Evolutionary conservation across 2,888 invertebrate genomes (phyloP).

Genomic region (Torymus tubicola): DNA sequence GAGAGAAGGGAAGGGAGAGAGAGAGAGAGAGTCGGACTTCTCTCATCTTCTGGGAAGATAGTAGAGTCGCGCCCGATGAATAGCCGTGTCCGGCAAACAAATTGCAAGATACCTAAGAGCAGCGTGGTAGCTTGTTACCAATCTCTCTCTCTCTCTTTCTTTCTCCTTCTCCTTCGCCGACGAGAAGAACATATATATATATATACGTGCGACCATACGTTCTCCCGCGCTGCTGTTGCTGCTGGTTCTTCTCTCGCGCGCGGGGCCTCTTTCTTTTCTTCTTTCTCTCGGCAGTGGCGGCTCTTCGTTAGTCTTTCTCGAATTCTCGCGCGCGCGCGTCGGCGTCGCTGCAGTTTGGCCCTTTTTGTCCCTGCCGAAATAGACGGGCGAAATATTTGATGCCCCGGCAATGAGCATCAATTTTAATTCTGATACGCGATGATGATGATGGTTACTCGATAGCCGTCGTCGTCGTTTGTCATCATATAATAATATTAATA

Average conservation of each 20-base stretch:
- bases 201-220: not conserved
- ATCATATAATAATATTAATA: too few species aligned
- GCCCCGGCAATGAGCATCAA: slow-evolving; percentile 49
- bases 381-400: slow-evolving; percentile 51
- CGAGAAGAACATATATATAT: too few species aligned
- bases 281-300: slow-evolving; percentile 22
- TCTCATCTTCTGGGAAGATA: slow-evolving; percentile 72
- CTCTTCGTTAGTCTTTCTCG: slow-evolving; percentile 57
- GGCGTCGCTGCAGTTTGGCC: not conserved
- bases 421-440: slow-evolving; percentile 26
- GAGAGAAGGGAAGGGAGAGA: slow-evolving; percentile 19
- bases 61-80: slow-evolving; percentile 74
- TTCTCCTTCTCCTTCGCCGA: not conserved
- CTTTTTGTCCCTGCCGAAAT: slow-evolving; percentile 41
- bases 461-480: too few species aligned
- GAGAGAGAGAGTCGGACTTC: slow-evolving; percentile 62
- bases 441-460: too few species aligned
- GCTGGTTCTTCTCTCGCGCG: slow-evolving; percentile 48
- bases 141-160: slow-evolving; percentile 55
- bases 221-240: not conserved
- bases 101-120: slow-evolving; percentile 73
- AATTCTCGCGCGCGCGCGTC: slow-evolving; percentile 41
- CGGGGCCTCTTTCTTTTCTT: slow-evolving; percentile 13
- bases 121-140: slow-evolving; percentile 71
- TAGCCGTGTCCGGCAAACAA: slow-evolving; percentile 75